phyloP scores from a whole-genome alignment of 2,888 invertebrate species.

The Hirtodrosophila cameraria region DNA sequence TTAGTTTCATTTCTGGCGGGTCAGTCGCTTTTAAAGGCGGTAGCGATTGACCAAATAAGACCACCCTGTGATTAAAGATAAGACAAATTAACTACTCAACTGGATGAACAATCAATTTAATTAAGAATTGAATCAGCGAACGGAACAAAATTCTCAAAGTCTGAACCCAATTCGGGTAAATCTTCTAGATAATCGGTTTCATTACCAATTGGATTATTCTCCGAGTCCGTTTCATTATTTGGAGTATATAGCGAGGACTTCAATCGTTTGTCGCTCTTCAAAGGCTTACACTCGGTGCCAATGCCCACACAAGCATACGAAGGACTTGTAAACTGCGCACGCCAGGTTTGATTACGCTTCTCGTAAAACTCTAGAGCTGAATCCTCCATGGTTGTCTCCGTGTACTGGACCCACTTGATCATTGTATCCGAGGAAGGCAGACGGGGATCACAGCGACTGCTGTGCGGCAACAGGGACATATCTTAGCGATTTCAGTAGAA shows the following conservation, averaged over 20 bases:
- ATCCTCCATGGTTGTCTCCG: conserved; percentile 30
- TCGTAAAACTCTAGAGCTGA: conserved; percentile 45
- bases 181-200: neutral
- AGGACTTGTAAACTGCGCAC: conserved; percentile 30
- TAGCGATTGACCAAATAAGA: conserved; percentile 35
- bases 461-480: conserved; percentile 3
- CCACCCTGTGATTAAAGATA: conserved; percentile 8
- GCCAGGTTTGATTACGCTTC: conserved; percentile 38
- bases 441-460: neutral
- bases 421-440: neutral
- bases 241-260: neutral
- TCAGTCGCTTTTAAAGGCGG: conserved; percentile 39
- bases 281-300: conserved; percentile 29
- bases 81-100: neutral
- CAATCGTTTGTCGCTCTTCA: neutral
- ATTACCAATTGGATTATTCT: conserved; percentile 24
- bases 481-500: neutral
- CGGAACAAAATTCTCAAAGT: conserved; percentile 23
- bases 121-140: neutral
- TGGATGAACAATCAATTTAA: conserved; percentile 11
- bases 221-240: conserved; percentile 12
- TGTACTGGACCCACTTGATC: conserved; percentile 10
- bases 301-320: conserved; percentile 21
- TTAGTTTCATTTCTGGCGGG: neutral
- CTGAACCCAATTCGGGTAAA: conserved; percentile 20